phyloP scores from a whole-genome alignment of 2,888 invertebrate species.

The Apotomis betuletana region DNA sequence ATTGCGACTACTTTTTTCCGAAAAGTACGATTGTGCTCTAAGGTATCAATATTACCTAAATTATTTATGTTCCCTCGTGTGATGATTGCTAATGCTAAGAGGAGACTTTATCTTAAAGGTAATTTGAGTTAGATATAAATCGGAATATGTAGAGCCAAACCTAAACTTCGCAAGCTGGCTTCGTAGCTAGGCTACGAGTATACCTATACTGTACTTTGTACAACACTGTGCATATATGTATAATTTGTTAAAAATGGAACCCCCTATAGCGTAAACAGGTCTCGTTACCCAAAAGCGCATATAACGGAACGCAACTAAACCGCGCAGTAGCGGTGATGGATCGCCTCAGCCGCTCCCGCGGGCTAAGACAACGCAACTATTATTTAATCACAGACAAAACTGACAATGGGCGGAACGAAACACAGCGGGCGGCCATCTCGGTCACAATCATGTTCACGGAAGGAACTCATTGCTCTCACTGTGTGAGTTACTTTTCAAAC shows the following conservation, averaged over 20 bases:
- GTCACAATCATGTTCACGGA: conserved; percentile 39
- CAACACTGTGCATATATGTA: too few relatives aligned
- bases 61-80: background rate
- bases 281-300: conserved; percentile 44
- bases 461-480: conserved; percentile 24
- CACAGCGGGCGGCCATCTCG: conserved; percentile 36
- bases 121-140: too few relatives aligned
- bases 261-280: conserved; percentile 43
- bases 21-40: too few relatives aligned
- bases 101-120: too few relatives aligned
- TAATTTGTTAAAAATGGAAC: conserved; percentile 24
- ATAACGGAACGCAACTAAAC: conserved; percentile 51
- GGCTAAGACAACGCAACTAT: conserved; percentile 32
- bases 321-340: conserved; percentile 42
- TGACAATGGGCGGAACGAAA: conserved; percentile 32
- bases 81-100: background rate
- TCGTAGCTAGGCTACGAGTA: too few relatives aligned
- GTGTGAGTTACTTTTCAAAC: conserved; percentile 30
- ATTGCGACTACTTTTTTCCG: too few relatives aligned
- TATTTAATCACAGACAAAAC: conserved; percentile 29
- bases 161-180: too few relatives aligned
- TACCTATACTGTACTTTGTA: too few relatives aligned
- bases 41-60: too few relatives aligned
- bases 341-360: conserved; percentile 31
- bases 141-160: too few relatives aligned